Evolutionary conservation across 1,140 invertebrate genomes (phyloP).

Genomic region (Diabrotica virgifera): DNA sequence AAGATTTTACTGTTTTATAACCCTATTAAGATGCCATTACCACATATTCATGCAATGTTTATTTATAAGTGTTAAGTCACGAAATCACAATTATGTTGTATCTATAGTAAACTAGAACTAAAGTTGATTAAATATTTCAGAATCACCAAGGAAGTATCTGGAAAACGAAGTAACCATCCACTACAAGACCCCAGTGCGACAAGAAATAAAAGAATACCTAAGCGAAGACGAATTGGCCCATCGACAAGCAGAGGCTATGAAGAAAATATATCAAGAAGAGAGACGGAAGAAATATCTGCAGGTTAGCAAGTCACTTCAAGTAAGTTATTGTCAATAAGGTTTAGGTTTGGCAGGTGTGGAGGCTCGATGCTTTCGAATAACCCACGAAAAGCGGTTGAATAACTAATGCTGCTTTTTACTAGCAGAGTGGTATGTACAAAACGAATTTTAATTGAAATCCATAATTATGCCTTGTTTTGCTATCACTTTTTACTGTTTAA

Average conservation of each 20-base stretch:
- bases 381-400: neutral
- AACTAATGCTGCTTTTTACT: conserved; percentile 7
- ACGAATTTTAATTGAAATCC: neutral
- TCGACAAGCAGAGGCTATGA: conserved; percentile 86
- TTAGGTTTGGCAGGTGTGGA: conserved; percentile 22
- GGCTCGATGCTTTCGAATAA: conserved; percentile 13
- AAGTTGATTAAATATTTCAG: conserved; percentile 49
- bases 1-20: too few relatives aligned
- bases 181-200: conserved; percentile 80
- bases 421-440: neutral
- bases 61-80: too few relatives aligned
- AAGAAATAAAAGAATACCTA: conserved; percentile 77
- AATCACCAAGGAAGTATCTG: conserved; percentile 82
- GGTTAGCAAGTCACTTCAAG: conserved; percentile 48
- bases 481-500: too few relatives aligned
- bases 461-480: too few relatives aligned
- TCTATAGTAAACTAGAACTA: neutral
- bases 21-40: too few relatives aligned
- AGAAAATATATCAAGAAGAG: conserved; percentile 84
- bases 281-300: conserved; percentile 81
- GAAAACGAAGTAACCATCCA: conserved; percentile 92
- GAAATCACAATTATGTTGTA: too few relatives aligned
- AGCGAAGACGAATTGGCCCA: conserved; percentile 80
- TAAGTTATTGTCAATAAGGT: conserved; percentile 33
- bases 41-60: too few relatives aligned